Evolutionary conservation across 2,113 vertebrate genomes (phyloP), one percentile per base, ranked within the genome.

Genomic region (Onychostruthus taczanowskii): DNA sequence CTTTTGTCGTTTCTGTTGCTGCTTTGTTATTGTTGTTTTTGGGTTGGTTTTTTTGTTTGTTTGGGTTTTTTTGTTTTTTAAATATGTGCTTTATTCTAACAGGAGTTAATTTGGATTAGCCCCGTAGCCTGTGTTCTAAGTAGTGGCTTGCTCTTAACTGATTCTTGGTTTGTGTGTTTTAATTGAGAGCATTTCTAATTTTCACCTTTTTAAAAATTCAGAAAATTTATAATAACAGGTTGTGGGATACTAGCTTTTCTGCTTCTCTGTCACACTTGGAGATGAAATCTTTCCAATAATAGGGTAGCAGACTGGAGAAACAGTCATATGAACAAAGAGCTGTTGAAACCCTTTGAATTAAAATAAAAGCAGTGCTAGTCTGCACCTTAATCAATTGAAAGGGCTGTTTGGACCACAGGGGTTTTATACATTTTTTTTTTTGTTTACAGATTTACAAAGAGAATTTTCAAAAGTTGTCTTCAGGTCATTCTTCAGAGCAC

Each of bases 391-490:
- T 90, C 85, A 92, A 77, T 84, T 72, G 33, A 77, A 84, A 33
- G 18, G 47, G 9, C 35, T 86, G 33, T 68, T 84, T 91, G 77
- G 33, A 31, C 80, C 3, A 2, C 11, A 52, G 31, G 27, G 41
- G 0, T 66, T 94, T 93, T 85, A 12, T 68, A 33, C 13, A 39
- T 41, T 84, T 89, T 84, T 16, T 70, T 75, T 93, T 92, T 79
- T 93, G 21, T 87, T 88, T 95, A 77, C 31, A 21, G 68, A 55
- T 84, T 88, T 93, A 93, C 66, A 92, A 94, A 94, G 61, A 80
- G 83, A 96, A 76, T 95, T 95, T 87, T 94, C 43, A 70, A 23
- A 92, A 70, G 20, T 66, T 88, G 30, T 93, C 79, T 95, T 78
- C 49, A 37, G 69, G 73, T 88, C 52, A 61, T 97, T n/a, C 31